Conservation (phyloP, 2,888 invertebrate genomes). For the Acanthopleura granulata region DNA sequence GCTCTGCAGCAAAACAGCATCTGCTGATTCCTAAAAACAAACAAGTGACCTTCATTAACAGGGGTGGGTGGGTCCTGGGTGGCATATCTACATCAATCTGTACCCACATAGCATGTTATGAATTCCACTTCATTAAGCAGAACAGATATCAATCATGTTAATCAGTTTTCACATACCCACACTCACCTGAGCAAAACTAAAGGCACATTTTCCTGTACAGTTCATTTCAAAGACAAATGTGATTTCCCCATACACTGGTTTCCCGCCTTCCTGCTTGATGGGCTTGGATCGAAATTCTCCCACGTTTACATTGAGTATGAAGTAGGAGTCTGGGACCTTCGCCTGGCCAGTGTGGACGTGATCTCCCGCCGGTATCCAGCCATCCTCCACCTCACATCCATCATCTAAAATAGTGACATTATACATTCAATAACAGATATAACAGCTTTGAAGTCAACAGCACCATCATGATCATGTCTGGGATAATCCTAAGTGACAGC, state of each 20-base stretch:
- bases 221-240: constrained; percentile 73
- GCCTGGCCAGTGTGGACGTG: constrained; percentile 72
- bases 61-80: too few relatives aligned
- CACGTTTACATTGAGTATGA: constrained; percentile 70
- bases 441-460: too few relatives aligned
- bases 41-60: too few relatives aligned
- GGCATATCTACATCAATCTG: too few relatives aligned
- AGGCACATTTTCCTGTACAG: constrained; percentile 72
- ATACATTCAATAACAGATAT: too few relatives aligned
- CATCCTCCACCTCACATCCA: constrained; percentile 67
- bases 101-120: too few relatives aligned
- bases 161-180: too few relatives aligned
- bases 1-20: constrained; percentile 66
- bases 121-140: too few relatives aligned
- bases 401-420: background rate
- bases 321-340: constrained; percentile 71
- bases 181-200: constrained; percentile 73
- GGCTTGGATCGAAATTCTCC: constrained; percentile 71
- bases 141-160: too few relatives aligned
- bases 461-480: background rate
- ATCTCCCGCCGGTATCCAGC: constrained; percentile 72
- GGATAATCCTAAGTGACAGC: too few relatives aligned
- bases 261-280: constrained; percentile 71
- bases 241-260: constrained; percentile 70
- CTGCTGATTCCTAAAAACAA: constrained; percentile 60